Evolutionary conservation across 2,113 vertebrate species (phyloP).

Genomic region (Chitala chitala): DNA sequence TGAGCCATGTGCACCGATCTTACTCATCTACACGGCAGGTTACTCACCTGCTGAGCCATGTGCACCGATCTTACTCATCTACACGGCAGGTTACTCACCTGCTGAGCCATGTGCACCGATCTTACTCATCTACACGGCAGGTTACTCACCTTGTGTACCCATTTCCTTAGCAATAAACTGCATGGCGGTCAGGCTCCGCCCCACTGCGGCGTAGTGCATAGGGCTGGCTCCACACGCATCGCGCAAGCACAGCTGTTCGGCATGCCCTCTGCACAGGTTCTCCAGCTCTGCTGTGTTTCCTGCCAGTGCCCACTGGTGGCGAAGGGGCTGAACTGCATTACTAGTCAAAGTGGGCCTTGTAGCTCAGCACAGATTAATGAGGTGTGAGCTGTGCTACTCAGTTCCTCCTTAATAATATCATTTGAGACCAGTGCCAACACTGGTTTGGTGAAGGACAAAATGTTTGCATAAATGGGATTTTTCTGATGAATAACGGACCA

Average conservation of each 20-base stretch:
- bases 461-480: too few relatives aligned
- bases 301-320: slow-evolving; percentile 64
- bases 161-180: slow-evolving; percentile 66
- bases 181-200: slow-evolving; percentile 71
- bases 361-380: neutral
- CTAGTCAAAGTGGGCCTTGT: too few relatives aligned
- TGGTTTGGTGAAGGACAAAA: too few relatives aligned
- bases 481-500: too few relatives aligned
- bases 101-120: neutral
- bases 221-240: slow-evolving; percentile 70
- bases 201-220: slow-evolving; percentile 79
- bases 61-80: too few relatives aligned
- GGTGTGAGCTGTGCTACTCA: neutral
- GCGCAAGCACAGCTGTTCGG: slow-evolving; percentile 59
- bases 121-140: too few relatives aligned
- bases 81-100: too few relatives aligned
- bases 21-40: too few relatives aligned
- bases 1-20: too few relatives aligned
- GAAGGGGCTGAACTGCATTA: neutral
- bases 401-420: neutral
- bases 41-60: too few relatives aligned
- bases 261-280: slow-evolving; percentile 67
- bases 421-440: too few relatives aligned
- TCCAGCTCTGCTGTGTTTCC: slow-evolving; percentile 66
- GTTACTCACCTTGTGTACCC: slow-evolving; percentile 70